A percentile compares a stretch with the other conserved stretches of the same genome.
phyloP scores from a whole-genome alignment of 2,797 vertebrate species.

The Tarsius wallacei region DNA sequence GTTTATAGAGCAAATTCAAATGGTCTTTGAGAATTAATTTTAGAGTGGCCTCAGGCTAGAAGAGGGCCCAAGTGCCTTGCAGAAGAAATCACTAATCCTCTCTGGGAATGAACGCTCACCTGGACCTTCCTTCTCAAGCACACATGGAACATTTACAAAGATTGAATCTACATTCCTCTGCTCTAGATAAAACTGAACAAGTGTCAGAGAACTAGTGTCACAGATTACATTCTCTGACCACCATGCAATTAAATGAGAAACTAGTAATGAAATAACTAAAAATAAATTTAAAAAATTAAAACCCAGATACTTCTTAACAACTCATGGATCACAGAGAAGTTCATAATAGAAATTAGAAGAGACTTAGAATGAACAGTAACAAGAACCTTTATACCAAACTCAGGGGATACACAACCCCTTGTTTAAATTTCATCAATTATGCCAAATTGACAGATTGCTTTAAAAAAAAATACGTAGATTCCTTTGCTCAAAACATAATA shows the following conservation, averaged over 20 bases:
- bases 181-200: background rate
- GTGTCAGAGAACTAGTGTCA: background rate
- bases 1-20: background rate
- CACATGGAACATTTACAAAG: background rate
- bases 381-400: background rate
- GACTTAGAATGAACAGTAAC: background rate
- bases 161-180: background rate
- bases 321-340: conserved; percentile 17
- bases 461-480: background rate
- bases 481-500: background rate
- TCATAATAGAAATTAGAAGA: conserved; percentile 27
- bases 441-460: background rate
- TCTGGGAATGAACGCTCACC: background rate
- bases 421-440: conserved; percentile 9
- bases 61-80: background rate
- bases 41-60: background rate
- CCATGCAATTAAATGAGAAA: conserved; percentile 1
- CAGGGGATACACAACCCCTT: background rate
- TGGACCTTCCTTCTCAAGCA: background rate
- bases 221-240: background rate
- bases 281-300: background rate
- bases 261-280: conserved; percentile 12
- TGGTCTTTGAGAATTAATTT: conserved; percentile 49
- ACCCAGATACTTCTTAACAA: background rate
- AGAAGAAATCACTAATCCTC: background rate